Conservation (phyloP, 2,113 vertebrate species). For the Urocynchramus pylzowi region DNA sequence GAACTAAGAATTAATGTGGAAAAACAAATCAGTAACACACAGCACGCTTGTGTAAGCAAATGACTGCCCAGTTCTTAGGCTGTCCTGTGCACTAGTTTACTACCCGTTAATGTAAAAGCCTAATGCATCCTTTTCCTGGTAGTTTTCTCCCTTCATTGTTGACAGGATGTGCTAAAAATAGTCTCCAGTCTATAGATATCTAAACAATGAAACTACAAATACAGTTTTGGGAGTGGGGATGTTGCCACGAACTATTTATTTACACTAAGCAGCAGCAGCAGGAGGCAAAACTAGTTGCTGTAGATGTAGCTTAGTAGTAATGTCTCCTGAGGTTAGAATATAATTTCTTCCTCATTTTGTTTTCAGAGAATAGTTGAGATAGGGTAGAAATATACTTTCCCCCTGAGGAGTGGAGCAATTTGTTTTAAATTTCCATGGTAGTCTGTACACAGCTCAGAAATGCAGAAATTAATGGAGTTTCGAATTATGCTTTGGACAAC, state of each 20-base stretch:
- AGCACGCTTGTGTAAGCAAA: not conserved
- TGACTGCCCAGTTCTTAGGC: not conserved
- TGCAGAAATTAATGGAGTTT: not conserved
- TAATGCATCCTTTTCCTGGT: conserved; percentile 29
- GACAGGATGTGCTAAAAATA: conserved; percentile 55
- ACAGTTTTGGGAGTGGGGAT: not conserved
- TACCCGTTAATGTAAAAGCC: not conserved
- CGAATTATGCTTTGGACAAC: not conserved
- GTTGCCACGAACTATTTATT: not conserved
- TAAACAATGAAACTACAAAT: not conserved
- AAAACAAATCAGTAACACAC: not conserved
- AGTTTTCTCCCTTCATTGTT: not conserved
- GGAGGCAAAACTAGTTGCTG: not conserved
- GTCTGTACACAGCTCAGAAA: not conserved
- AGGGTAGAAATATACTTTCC: not conserved
- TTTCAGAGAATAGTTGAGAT: not conserved
- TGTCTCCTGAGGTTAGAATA: not conserved
- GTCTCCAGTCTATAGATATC: not conserved
- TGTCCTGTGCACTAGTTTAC: not conserved
- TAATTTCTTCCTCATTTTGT: conserved; percentile 6
- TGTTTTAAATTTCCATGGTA: not conserved
- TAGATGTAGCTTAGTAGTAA: not conserved
- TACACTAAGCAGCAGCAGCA: not conserved
- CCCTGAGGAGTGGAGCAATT: not conserved
- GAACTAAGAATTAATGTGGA: not conserved